phyloP scores from a whole-genome alignment of 2,797 vertebrate species.

The Pseudochaenichthys georgianus region DNA sequence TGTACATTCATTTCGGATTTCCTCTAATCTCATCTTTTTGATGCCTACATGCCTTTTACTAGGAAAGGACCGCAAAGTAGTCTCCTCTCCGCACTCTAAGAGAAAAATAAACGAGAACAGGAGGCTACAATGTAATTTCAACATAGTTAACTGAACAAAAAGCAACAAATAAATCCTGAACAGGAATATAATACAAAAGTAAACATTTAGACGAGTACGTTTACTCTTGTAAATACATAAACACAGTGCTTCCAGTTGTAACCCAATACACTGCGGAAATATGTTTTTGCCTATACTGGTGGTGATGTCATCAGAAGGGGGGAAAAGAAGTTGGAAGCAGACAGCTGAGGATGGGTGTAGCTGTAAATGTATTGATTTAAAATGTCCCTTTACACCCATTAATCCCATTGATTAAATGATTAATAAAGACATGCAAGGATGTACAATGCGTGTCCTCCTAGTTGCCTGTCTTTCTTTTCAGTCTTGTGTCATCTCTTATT shows the following conservation, averaged over 20 bases:
- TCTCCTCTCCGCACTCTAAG: background rate
- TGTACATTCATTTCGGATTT: background rate
- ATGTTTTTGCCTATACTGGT: background rate
- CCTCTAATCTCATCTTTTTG: no score
- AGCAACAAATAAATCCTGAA: background rate
- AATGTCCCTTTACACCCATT: slow-evolving; percentile 7
- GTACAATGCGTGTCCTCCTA: background rate
- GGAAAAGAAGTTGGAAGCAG: background rate
- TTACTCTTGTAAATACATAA: background rate
- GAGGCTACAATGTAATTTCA: background rate
- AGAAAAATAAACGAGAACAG: background rate
- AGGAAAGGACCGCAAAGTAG: background rate
- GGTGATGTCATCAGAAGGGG: slow-evolving; percentile 17
- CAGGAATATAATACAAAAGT: background rate
- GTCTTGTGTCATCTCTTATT: background rate
- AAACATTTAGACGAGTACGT: background rate
- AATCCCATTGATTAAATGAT: slow-evolving; percentile 4
- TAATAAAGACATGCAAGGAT: slow-evolving; percentile 3
- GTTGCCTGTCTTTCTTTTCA: slow-evolving; percentile 1
- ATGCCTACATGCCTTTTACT: no score
- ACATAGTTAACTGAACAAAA: background rate
- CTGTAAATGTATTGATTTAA: slow-evolving; percentile 1
- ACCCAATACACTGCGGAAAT: background rate
- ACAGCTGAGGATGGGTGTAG: background rate
- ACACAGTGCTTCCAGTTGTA: background rate